These are phyloP conservation scores for Phlogophora meticulosa DNA, from an alignment of 2,888 invertebrate species.

Conservation along the genomic window DNA sequence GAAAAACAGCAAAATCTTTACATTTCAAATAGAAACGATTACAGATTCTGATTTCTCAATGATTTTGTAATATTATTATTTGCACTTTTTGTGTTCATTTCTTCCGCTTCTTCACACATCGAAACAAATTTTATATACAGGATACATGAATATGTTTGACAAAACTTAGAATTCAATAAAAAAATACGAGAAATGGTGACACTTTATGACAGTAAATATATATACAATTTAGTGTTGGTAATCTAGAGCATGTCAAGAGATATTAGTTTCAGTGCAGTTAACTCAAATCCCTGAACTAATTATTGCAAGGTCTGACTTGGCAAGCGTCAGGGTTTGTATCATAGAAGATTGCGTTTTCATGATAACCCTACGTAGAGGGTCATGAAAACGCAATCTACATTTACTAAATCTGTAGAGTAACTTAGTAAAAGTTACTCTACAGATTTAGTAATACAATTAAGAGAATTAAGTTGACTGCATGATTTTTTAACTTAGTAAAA, in stretches of 20 bases:
- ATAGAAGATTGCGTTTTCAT: constrained; percentile 49
- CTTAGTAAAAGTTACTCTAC: too few species aligned
- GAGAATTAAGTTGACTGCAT: too few species aligned
- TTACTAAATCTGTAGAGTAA: constrained; percentile 5
- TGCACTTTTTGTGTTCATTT: constrained; percentile 25
- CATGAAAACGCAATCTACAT: neutral
- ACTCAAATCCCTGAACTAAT: constrained; percentile 59
- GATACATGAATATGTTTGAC: too few species aligned
- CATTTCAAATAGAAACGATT: constrained; percentile 37
- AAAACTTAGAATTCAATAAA: too few species aligned
- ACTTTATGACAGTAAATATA: too few species aligned
- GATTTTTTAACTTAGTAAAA: too few species aligned
- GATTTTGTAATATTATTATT: constrained; percentile 26
- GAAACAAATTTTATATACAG: constrained; percentile 17
- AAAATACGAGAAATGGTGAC: too few species aligned
- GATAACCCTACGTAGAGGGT: constrained; percentile 9
- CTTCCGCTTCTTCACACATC: constrained; percentile 18
- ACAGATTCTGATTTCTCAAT: constrained; percentile 20
- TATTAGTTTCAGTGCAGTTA: constrained; percentile 51
- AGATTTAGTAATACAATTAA: too few species aligned
- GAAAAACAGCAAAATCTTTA: constrained; percentile 42
- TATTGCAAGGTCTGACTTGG: constrained; percentile 50
- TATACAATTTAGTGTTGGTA: constrained; percentile 30
- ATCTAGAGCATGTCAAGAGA: constrained; percentile 40
- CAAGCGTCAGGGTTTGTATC: constrained; percentile 23